Conservation (phyloP, 1,140 invertebrate species). For the Drosophila ogumai region DNA sequence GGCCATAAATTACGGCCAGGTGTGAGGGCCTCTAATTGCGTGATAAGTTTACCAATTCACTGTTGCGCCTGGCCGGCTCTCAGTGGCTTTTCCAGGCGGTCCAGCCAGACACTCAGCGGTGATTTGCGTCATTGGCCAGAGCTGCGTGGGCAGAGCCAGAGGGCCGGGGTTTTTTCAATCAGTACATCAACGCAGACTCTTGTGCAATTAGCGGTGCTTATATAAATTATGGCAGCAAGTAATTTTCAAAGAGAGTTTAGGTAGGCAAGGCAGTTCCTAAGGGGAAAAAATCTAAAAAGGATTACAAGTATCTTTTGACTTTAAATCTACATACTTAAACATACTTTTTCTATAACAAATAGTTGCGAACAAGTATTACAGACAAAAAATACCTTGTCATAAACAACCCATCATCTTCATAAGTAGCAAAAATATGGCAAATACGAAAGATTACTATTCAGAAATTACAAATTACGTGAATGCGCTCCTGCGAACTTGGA, state of each 20-base stretch:
- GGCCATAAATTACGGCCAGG: slow-evolving; percentile 69
- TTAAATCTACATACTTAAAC: too few species aligned
- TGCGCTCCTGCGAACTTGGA: slow-evolving; percentile 33
- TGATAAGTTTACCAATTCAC: slow-evolving; percentile 77
- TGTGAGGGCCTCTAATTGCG: slow-evolving; percentile 72
- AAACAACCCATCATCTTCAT: too few species aligned
- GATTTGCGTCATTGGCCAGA: slow-evolving; percentile 58
- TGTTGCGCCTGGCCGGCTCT: slow-evolving; percentile 25
- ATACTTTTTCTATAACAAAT: too few species aligned
- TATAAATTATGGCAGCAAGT: slow-evolving; percentile 1
- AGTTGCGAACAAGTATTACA: not conserved
- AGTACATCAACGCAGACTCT: slow-evolving; percentile 9
- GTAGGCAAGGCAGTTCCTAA: not conserved
- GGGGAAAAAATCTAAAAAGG: not conserved
- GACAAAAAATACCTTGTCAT: not conserved
- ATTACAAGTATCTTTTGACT: too few species aligned
- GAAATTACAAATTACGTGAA: slow-evolving; percentile 27
- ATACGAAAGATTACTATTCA: not conserved
- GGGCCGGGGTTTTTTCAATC: slow-evolving; percentile 30
- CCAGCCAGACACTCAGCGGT: slow-evolving; percentile 34
- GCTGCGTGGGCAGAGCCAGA: not conserved
- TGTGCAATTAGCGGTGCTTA: not conserved
- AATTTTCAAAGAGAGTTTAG: not conserved
- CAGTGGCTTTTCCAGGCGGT: not conserved
- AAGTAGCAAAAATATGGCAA: not conserved